Evolutionary conservation across 1,140 invertebrate species (phyloP).

Genomic region (Papilio helenus): DNA sequence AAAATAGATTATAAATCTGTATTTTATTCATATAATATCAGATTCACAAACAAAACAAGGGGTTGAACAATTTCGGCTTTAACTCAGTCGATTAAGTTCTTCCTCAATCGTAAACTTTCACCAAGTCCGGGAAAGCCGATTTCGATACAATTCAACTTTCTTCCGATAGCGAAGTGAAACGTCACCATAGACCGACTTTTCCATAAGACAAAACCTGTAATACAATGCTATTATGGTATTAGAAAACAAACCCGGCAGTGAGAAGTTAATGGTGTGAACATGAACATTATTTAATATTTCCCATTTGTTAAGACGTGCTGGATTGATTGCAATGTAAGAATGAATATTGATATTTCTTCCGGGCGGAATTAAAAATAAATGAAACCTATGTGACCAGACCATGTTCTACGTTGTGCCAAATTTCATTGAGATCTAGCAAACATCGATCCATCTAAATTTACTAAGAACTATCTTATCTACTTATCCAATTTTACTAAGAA

Average conservation of each 20-base stretch:
- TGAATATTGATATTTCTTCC: background rate
- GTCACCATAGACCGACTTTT: conserved; percentile 30
- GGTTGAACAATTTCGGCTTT: background rate
- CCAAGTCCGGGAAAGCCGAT: conserved; percentile 29
- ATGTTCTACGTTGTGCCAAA: too few species aligned
- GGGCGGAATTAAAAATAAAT: too few species aligned
- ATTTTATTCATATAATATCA: background rate
- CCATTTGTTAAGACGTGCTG: conserved; percentile 1
- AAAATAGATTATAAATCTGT: background rate
- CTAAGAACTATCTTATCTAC: too few species aligned
- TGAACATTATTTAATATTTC: conserved; percentile 19
- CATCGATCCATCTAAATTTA: too few species aligned
- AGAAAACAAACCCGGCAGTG: conserved; percentile 32
- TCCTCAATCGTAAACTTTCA: conserved; percentile 3
- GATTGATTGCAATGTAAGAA: background rate
- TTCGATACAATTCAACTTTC: conserved; percentile 35
- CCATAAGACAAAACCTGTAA: conserved; percentile 32
- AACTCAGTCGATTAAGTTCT: conserved; percentile 26
- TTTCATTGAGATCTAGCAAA: too few species aligned
- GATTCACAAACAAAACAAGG: background rate
- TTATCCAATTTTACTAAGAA: too few species aligned
- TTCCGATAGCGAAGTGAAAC: conserved; percentile 30
- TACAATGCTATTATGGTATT: conserved; percentile 25
- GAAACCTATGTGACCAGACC: too few species aligned
- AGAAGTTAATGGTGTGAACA: conserved; percentile 35